Percentiles rank a stretch among this genome's conserved stretches.
These are phyloP conservation scores for Lethenteron camtschaticum DNA, from an alignment of 2,113 vertebrate genomes.

Conservation along the genomic window DNA sequence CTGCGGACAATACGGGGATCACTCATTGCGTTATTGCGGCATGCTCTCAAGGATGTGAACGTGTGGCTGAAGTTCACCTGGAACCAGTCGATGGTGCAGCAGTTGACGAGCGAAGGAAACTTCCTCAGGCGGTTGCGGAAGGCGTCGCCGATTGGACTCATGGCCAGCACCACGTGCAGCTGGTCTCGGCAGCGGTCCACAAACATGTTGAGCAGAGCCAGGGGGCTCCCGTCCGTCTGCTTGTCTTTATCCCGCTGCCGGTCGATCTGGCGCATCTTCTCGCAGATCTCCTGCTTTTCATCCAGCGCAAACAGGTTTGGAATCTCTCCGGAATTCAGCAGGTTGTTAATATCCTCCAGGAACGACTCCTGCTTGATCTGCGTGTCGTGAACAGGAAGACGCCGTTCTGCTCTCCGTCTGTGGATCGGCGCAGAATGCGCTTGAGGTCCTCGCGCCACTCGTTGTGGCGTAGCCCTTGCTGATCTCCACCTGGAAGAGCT, in stretches of 20 bases:
- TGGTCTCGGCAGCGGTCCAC: slow-evolving; percentile 56
- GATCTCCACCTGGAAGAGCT: slow-evolving; percentile 59
- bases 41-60: not conserved
- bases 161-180: slow-evolving; percentile 54
- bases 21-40: no score
- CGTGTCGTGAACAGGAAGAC: slow-evolving; percentile 60
- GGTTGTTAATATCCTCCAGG: slow-evolving; percentile 58
- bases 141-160: slow-evolving; percentile 69
- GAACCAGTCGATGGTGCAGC: slow-evolving; percentile 83
- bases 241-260: slow-evolving; percentile 42
- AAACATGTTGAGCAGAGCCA: slow-evolving; percentile 69
- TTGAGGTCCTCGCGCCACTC: slow-evolving; percentile 70
- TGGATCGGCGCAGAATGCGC: slow-evolving; percentile 39
- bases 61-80: slow-evolving; percentile 27
- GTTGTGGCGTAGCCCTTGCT: slow-evolving; percentile 39
- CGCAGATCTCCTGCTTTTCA: slow-evolving; percentile 61
- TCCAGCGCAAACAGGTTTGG: slow-evolving; percentile 57
- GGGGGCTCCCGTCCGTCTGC: slow-evolving; percentile 50
- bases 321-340: slow-evolving; percentile 67
- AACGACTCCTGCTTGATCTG: slow-evolving; percentile 72
- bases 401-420: slow-evolving; percentile 38
- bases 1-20: no score
- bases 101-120: slow-evolving; percentile 70
- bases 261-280: slow-evolving; percentile 50
- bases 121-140: slow-evolving; percentile 47